Base-by-base conservation (phyloP, 2,113 vertebrate genomes). In the Neomonachus schauinslandi region DNA sequence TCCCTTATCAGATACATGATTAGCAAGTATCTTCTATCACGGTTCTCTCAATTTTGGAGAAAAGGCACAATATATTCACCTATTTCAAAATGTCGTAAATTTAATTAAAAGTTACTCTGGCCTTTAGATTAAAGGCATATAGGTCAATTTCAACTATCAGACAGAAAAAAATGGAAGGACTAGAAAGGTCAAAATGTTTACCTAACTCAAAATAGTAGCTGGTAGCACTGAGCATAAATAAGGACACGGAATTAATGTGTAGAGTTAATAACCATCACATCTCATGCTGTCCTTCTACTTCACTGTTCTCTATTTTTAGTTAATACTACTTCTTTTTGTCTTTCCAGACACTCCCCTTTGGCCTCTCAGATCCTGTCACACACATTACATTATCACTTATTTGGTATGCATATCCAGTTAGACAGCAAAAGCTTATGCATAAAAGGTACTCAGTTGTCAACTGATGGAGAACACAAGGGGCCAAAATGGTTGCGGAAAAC, bases 51-150 rank as follows among this genome's bases (percentile, higher is more conserved):
- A 57, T 71, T 85, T 85, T 80, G 16, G 59, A 92, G 24, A 76
- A 88, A 82, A 94, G 39, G 51, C 8, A 92, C 19, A 92, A 86
- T 42, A 83, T 51, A 67, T 33, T 81, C 26, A 81, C 51, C 69
- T 61, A 86, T 76, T 92, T 97, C 83, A 97, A 97, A 96, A 95
- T 74, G 55, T 24, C 55, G 31, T 16, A 89, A 28, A 91, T 49
- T 82, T n/a, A 88, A 93, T 81, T 91, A 94, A 79, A 94, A 77
- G 42, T 63, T 81, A 83, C 51, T 93, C 57, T 85, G 92, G n/a
- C 33, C 93, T 87, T 93, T 67, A 91, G 49, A 91, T 61, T 82
- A 95, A 81, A 97, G 36, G 53, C 39, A 85, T 82, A 77, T 24
- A 97, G 46, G 55, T 85, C 59, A 92, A 63, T 90, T 63, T 86